Base-by-base conservation (phyloP, 2,113 vertebrate species). In the Oenanthe melanoleuca region DNA sequence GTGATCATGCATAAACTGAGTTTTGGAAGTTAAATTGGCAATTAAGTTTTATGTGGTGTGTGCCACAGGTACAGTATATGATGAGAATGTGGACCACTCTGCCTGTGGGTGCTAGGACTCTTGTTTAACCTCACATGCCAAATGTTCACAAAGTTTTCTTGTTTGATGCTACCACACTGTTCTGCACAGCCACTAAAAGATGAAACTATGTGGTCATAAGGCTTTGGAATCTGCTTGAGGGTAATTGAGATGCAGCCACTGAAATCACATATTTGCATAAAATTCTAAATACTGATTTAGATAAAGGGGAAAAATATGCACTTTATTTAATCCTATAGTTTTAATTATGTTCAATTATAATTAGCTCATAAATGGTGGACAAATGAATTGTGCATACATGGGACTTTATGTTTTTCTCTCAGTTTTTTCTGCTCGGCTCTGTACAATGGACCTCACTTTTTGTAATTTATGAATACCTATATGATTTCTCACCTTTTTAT, bases 41-140 rank as follows among this genome's bases (percentile, higher is more conserved):
- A 26, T 29, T 49, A 17, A 74, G 3, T 44, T 11, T 20, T 25
- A 24, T 0, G 5, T 61, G 13, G 5, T 2, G 0, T 26, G 5
- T 49, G 20, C 16, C 34, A 63, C 28, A 45, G 13, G 25, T 25
- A 8, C 1, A 13, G 16, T 17, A 8, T 24, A 13, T 31, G 4
- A 25, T 29, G 14, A 42, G 25, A 53, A 24, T 12, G 3, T 19
- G 28, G 16, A 53, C 31, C 52, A 8, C 24, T 5, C 42, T 44
- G 20, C 25, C 61, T 71, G 2, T 12, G 28, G 6, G 6, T 44
- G 7, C 0, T 0, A 67, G 65, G 38, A 55, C 8, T 3, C 8
- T 45, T 37, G 3, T 77, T 80, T 38, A 65, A 11, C 15, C 14
- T 69, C 9, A n/a, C 1, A 3, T 21, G 5, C 8, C 20, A 8